These are phyloP conservation scores for Drosophila tropicalis DNA, from an alignment of 1,140 invertebrate genomes.

Conservation along the genomic window DNA sequence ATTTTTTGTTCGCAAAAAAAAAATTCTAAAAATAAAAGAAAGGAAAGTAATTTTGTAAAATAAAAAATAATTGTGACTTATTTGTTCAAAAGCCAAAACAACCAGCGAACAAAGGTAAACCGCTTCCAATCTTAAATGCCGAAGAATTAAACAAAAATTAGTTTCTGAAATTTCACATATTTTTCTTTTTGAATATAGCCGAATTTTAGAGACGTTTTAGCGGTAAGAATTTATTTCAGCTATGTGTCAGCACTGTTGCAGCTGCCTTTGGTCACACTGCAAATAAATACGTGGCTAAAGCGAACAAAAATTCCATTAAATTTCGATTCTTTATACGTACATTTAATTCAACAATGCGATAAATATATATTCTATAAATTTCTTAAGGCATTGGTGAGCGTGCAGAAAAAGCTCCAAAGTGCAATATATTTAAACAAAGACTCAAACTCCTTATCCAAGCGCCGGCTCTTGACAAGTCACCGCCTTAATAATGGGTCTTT, in stretches of 20 bases:
- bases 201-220: background rate
- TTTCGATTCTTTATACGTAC: conserved; percentile 17
- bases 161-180: too few relatives aligned
- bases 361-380: conserved; percentile 10
- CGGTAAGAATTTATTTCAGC: background rate
- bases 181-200: background rate
- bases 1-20: conserved; percentile 45
- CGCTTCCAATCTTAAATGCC: too few relatives aligned
- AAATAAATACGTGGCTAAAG: conserved; percentile 67
- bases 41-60: conserved; percentile 53
- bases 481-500: conserved; percentile 92
- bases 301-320: conserved; percentile 53
- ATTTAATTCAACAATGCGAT: conserved; percentile 47
- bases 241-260: background rate
- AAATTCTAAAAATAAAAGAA: conserved; percentile 40
- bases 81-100: background rate
- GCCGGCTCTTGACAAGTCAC: background rate
- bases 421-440: conserved; percentile 15
- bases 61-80: background rate
- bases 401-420: conserved; percentile 20
- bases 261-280: background rate
- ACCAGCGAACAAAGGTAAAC: too few relatives aligned
- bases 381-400: conserved; percentile 9
- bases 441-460: background rate
- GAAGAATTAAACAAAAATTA: too few relatives aligned